A percentile compares a stretch with the other conserved stretches of the same genome.
Conservation (phyloP, 2,888 invertebrate species). For the Steinernema hermaphroditum region DNA sequence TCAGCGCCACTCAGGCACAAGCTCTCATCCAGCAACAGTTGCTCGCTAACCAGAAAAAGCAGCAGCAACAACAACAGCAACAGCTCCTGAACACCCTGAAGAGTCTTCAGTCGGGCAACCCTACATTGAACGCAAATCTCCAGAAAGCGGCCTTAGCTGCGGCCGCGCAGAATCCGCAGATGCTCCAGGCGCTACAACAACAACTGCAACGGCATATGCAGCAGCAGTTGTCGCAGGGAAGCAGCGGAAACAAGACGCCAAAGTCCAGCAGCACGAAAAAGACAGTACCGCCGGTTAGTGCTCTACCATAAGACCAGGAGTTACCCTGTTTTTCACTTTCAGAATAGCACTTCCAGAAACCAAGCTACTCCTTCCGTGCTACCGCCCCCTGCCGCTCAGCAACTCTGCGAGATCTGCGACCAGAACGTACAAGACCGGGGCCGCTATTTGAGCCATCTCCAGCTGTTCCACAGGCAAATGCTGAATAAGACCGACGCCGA, state of each 20-base stretch:
- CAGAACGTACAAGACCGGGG: constrained; percentile 40
- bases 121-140: neutral
- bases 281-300: neutral
- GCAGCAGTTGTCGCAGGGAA: constrained; percentile 20
- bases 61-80: constrained; percentile 33
- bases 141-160: constrained; percentile 33
- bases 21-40: constrained; percentile 1
- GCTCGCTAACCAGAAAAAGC: constrained; percentile 33
- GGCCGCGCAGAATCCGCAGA: constrained; percentile 28
- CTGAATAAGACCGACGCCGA: constrained; percentile 50
- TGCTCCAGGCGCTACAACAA: constrained; percentile 23
- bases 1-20: constrained; percentile 3
- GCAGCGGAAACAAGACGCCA: neutral
- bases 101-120: neutral
- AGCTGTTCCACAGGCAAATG: constrained; percentile 59
- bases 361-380: constrained; percentile 13
- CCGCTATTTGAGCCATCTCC: constrained; percentile 54
- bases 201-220: constrained; percentile 35
- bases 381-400: constrained; percentile 13
- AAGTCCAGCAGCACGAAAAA: constrained; percentile 7
- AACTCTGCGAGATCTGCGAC: constrained; percentile 63
- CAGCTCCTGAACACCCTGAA: constrained; percentile 30
- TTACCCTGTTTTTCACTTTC: too few species aligned
- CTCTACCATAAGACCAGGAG: too few species aligned
- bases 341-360: constrained; percentile 20